These are phyloP conservation scores for Helicorthomorpha holstii DNA, from an alignment of 1,140 invertebrate genomes.

Conservation along the genomic window DNA sequence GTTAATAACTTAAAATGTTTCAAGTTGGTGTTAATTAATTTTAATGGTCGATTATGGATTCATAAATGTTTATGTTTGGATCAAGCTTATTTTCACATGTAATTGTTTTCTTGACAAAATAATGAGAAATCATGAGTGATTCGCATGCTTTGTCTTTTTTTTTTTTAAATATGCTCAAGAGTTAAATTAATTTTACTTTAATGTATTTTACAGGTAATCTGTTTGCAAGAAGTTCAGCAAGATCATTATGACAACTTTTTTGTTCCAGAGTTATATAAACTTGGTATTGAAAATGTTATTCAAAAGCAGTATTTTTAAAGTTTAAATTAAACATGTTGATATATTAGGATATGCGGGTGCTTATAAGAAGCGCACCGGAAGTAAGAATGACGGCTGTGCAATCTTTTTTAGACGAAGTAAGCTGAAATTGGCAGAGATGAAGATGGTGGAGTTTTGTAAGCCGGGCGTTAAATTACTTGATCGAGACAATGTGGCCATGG, in stretches of 20 bases:
- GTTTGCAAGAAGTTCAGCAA: constrained; percentile 74
- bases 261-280: constrained; percentile 22
- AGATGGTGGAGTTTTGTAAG: constrained; percentile 40
- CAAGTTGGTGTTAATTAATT: too few species aligned
- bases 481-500: constrained; percentile 70
- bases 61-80: too few species aligned
- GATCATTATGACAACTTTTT: constrained; percentile 47
- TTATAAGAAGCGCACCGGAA: constrained; percentile 55
- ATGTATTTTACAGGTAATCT: constrained; percentile 42
- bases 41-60: too few species aligned
- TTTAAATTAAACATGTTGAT: too few species aligned
- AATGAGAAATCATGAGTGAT: too few species aligned
- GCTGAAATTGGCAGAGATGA: constrained; percentile 41
- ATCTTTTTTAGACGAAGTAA: constrained; percentile 50
- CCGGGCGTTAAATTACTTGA: constrained; percentile 39
- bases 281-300: constrained; percentile 19
- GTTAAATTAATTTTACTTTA: neutral
- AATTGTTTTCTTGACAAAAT: too few species aligned
- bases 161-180: too few species aligned
- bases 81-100: too few species aligned
- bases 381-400: constrained; percentile 60
- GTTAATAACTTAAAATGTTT: too few species aligned
- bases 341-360: constrained; percentile 39
- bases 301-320: too few species aligned
- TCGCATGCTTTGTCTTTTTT: too few species aligned